Evolutionary conservation across 2,888 invertebrate genomes (phyloP), one percentile per base, ranked within the genome.

Genomic region (Habrosyne pyritoides): DNA sequence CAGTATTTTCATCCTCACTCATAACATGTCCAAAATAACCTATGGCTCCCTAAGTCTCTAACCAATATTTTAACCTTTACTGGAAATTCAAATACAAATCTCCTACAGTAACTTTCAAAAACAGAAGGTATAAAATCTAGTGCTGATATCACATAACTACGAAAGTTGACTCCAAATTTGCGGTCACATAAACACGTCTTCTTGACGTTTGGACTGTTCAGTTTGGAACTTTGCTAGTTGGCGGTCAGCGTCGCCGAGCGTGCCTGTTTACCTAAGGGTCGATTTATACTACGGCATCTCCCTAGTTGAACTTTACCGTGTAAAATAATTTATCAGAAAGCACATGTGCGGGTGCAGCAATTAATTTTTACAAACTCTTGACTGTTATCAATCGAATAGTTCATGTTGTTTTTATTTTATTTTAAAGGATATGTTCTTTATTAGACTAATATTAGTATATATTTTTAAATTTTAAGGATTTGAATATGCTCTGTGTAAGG

Each of bases 131-230:
- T 42, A 42, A 18, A 42, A 42, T 42, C 18, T 18, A 42, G 12
- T 4, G 18, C 18, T 18, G 36, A 42, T 52, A 42, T 24, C 26
- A 51, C 54, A 62, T 55, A 62, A 57, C 42, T 42, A 21, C 24
- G 51, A 55, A 47, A 51, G 33, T 50, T 33, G 50, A 60, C 54
- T 64, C 60, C 56, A 59, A 66, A 68, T 65, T 74, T 75, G 79
- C 69, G 79, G 78, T 73, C 63, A 64, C 71, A 71, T 77, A 76
- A 78, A 78, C 71, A 75, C 72, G 76, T 77, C 75, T 67, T 57
- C 61, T 59, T 67, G 71, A 66, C 67, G 56, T 52, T 59, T 54
- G 56, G 47, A 24, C 50, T 42, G 52, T 53, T 33, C 64, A 64
- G 68, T 67, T 71, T 47, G 62, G 61, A 73, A 75, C 70, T 71